These are phyloP conservation scores for Trachymyrmex septentrionalis DNA, from an alignment of 1,140 invertebrate genomes.

Conservation along the genomic window DNA sequence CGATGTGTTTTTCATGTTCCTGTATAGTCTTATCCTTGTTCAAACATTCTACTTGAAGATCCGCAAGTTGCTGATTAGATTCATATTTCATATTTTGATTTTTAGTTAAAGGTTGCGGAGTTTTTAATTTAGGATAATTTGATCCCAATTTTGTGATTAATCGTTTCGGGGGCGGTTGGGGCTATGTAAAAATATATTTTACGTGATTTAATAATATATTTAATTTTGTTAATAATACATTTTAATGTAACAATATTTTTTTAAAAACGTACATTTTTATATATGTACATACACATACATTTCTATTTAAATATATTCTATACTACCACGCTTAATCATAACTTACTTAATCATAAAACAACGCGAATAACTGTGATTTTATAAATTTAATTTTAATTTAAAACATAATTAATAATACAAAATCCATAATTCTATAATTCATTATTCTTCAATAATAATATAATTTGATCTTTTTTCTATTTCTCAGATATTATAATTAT, in stretches of 20 bases:
- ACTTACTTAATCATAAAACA: background rate
- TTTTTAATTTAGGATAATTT: constrained; percentile 67
- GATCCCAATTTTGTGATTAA: constrained; percentile 66
- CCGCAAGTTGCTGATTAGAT: constrained; percentile 79
- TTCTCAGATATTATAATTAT: background rate
- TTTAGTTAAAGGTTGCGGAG: constrained; percentile 48
- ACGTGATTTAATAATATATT: constrained; percentile 20
- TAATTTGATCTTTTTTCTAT: background rate
- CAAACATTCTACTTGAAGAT: constrained; percentile 82
- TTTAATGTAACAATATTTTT: background rate
- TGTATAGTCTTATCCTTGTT: constrained; percentile 84
- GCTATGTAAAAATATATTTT: constrained; percentile 70
- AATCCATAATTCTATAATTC: too few relatives aligned
- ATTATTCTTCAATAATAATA: background rate
- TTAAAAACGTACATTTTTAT: background rate
- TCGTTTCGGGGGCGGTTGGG: constrained; percentile 79
- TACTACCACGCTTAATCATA: too few relatives aligned
- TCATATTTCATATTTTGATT: constrained; percentile 76
- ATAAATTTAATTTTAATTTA: background rate
- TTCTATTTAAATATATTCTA: background rate
- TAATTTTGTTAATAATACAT: background rate
- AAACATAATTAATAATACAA: background rate
- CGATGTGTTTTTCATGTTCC: constrained; percentile 82
- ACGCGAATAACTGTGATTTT: background rate
- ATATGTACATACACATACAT: background rate